Evolutionary conservation across 2,797 vertebrate species (phyloP), one percentile per base, ranked within the genome.

Genomic region (Oryzias dopingdopingensis): DNA sequence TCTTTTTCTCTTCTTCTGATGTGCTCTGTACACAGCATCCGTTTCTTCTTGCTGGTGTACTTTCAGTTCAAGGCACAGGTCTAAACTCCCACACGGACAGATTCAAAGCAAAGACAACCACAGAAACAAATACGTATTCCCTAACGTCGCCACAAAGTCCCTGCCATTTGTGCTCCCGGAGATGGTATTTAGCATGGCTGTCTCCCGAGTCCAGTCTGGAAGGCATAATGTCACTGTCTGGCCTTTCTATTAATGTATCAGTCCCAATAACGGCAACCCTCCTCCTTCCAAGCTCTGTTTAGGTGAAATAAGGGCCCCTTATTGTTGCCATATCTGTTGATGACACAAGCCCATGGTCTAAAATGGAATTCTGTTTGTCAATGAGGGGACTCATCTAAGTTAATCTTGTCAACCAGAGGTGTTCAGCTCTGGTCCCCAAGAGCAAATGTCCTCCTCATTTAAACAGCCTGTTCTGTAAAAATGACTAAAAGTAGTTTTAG

Each of bases 191-290:
- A 90, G 77, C 81, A 66, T 69, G 43, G 62, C 64, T 40, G 42
- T 76, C 81, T 79, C 82, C 62, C 1, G 70, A 77, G 85, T 69
- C 56, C 62, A 66, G 76, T 68, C 71, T 81, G 76, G 72, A 73
- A 81, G 72, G 71, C 66, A 58, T 81, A 89, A 88, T 90, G 86
- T 87, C 86, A 88, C 70, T 83, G 80, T 82, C 83, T 90, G 87
- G 83, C 81, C 74, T 86, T 81, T 79, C 26, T 74, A 74, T 68
- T 74, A 86, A 79, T 74, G 67, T 49, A 76, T 81, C 67, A 47
- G 43, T 62, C 73, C 77, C 82, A 86, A 81, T 88, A 86, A 80
- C 73, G 77, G 70, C 71, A 57, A 70, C 73, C 55, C 49, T 18
- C 54, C 63, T 63, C 59, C 32, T 37, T 37, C 32, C 49, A 42